Conservation (phyloP, 2,113 vertebrate species). For the Chascanopsetta lugubris region DNA sequence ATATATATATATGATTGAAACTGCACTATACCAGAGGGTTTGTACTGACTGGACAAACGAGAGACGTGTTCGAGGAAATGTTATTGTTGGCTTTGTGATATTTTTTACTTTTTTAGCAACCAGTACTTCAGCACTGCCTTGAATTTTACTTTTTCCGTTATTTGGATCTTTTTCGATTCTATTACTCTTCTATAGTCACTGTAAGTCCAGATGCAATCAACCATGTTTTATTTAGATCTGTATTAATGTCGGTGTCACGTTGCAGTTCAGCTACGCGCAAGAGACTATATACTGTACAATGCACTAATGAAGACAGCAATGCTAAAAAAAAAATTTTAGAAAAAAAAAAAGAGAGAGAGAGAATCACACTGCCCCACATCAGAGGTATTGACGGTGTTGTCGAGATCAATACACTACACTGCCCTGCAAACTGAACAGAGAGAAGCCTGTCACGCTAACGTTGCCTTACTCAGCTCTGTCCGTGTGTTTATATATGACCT, state of each 20-base stretch:
- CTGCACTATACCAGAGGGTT: constrained; percentile 81
- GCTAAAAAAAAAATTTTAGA: constrained; percentile 64
- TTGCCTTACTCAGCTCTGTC: constrained; percentile 84
- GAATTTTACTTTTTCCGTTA: constrained; percentile 77
- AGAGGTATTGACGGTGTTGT: constrained; percentile 73
- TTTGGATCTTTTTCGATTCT: constrained; percentile 70
- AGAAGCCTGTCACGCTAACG: constrained; percentile 81
- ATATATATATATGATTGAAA: constrained; percentile 77
- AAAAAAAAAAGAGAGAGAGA: too few relatives aligned
- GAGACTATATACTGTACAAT: constrained; percentile 73
- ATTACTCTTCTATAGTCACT: constrained; percentile 81
- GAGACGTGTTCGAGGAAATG: constrained; percentile 77
- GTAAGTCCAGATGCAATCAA: constrained; percentile 82
- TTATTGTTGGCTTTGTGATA: constrained; percentile 82
- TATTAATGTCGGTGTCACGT: constrained; percentile 78
- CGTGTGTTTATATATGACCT: constrained; percentile 73
- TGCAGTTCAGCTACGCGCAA: constrained; percentile 77
- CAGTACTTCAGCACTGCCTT: constrained; percentile 85
- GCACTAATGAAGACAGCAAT: constrained; percentile 79
- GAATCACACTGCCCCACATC: constrained; percentile 76
- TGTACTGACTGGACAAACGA: constrained; percentile 79
- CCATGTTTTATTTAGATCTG: constrained; percentile 77
- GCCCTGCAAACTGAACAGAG: constrained; percentile 81
- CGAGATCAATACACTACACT: constrained; percentile 78
- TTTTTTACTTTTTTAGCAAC: constrained; percentile 84